Evolutionary conservation across 2,113 vertebrate genomes (phyloP), one percentile per base, ranked within the genome.

Genomic region (Pyrgilauda ruficollis): DNA sequence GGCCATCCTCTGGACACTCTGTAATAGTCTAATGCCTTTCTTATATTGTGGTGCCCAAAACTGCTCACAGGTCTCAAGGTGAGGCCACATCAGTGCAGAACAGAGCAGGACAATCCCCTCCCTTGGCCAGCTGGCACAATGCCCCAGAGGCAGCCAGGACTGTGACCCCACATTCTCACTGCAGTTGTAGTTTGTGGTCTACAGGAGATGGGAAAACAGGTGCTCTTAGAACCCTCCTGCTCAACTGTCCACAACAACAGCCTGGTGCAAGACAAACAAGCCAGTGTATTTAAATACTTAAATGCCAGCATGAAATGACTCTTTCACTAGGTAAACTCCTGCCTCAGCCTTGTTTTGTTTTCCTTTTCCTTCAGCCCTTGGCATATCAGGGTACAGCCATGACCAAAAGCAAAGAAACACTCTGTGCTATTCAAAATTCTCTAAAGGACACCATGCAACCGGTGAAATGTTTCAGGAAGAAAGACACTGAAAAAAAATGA

Each of bases 401-500:
- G 15, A 94, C 46, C 37, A 79, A 95, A 73, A 94, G 55, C 49
- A 93, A 74, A 85, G 82, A 87, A 94, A 75, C 55, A 70, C 59
- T 75, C 35, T 49, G 39, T 47, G 1, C 52, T 97, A 61, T 39
- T 97, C 89, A 96, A 74, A 68, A 88, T 97, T 93, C 94, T 91
- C 78, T 66, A 69, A 97, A 96, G 87, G 83, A 80, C 92, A 72
- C 41, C 5, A 41, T 53, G 75, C 75, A 93, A 96, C 66, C 82
- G 17, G 17, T 92, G 90, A 93, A 96, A 95, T 31, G 43, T 94
- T 77, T 74, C 84, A 84, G 77, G 80, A 97, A 97, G 81, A 93
- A 96, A 97, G 63, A 21, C 59, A 86, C 86, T 89, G 91, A 68
- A 90, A 94, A 91, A 76, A 19, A 78, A 75, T 31, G 61, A 9